These are phyloP conservation scores for Gobio gobio DNA, from an alignment of 2,113 vertebrate genomes.

Conservation along the genomic window DNA sequence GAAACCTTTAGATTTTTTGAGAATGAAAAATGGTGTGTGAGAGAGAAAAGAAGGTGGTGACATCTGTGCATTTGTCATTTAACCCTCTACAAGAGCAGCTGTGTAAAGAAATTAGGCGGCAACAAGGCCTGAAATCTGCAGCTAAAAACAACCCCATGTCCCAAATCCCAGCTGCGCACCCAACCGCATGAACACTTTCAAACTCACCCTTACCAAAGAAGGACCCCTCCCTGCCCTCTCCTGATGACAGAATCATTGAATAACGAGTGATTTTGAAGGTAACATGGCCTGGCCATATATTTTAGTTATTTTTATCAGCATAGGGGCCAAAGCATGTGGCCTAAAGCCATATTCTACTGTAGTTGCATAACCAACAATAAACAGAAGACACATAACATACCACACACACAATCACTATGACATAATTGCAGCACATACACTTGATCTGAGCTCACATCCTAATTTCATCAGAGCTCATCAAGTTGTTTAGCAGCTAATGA, in stretches of 20 bases:
- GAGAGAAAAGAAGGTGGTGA: not conserved
- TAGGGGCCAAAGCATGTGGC: not conserved
- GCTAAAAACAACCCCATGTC: not conserved
- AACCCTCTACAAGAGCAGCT: not conserved
- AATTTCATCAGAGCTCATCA: slow-evolving; percentile 28
- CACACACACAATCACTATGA: not conserved
- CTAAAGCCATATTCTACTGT: not conserved
- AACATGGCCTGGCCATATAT: not conserved
- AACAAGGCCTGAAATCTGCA: slow-evolving; percentile 9
- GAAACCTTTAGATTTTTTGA: not conserved
- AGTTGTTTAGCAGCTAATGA: slow-evolving; percentile 20
- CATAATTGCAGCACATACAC: slow-evolving; percentile 1
- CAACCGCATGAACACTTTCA: not conserved
- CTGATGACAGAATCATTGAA: slow-evolving; percentile 28
- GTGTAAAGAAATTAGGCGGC: not conserved
- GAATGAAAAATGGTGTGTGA: not conserved
- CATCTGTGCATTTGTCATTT: not conserved
- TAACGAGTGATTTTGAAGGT: slow-evolving; percentile 5
- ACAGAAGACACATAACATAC: slow-evolving; percentile 16
- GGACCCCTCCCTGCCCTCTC: slow-evolving; percentile 1
- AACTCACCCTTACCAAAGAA: not conserved
- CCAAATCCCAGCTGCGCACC: not conserved
- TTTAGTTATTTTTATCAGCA: slow-evolving; percentile 15
- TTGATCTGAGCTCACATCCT: slow-evolving; percentile 8
- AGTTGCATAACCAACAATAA: not conserved